Conservation (phyloP, 2,888 invertebrate species). For the Brachycybe producta region DNA sequence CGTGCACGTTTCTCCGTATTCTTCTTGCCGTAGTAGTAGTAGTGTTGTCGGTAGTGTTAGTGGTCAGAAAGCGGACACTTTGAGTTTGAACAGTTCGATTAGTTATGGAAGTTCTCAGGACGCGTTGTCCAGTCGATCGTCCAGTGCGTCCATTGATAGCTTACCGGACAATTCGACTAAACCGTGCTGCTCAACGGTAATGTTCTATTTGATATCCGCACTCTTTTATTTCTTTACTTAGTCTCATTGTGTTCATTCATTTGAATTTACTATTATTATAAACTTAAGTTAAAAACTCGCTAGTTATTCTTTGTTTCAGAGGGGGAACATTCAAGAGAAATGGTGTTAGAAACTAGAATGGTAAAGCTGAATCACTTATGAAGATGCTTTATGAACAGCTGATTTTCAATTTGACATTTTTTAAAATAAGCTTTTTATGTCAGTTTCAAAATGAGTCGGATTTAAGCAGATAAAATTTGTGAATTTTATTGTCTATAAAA, state of each 20-base stretch:
- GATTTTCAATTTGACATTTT: too few species aligned
- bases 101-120: constrained; percentile 39
- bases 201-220: background rate
- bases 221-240: background rate
- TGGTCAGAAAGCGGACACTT: constrained; percentile 60
- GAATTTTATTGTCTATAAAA: too few species aligned
- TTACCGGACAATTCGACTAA: constrained; percentile 7
- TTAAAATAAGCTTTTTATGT: too few species aligned
- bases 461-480: too few species aligned
- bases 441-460: too few species aligned
- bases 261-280: background rate
- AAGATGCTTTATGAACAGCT: too few species aligned
- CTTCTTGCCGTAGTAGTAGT: constrained; percentile 30
- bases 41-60: background rate
- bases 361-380: too few species aligned
- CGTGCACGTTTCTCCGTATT: constrained; percentile 77
- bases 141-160: constrained; percentile 33
- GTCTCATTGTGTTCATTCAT: background rate
- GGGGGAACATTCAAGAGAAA: too few species aligned
- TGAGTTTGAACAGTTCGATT: constrained; percentile 64
- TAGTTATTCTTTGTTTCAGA: background rate
- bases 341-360: too few species aligned
- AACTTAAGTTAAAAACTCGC: background rate
- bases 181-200: background rate
- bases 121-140: constrained; percentile 50